These are phyloP conservation scores for Limonius californicus DNA, from an alignment of 1,140 invertebrate genomes.

Conservation along the genomic window DNA sequence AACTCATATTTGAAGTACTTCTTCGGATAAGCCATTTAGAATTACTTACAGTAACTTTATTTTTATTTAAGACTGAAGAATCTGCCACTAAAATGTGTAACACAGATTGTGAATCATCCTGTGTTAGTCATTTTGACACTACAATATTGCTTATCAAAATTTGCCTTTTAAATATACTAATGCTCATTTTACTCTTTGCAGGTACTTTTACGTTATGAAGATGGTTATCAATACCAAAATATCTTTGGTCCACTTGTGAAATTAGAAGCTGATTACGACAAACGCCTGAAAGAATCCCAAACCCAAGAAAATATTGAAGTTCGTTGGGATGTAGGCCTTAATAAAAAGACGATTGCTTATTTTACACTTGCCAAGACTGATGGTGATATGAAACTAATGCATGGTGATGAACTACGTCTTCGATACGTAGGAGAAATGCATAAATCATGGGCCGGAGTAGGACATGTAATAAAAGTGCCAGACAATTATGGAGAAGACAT, in stretches of 20 bases:
- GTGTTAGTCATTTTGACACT: too few relatives aligned
- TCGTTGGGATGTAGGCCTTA: conserved; percentile 96
- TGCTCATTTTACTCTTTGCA: conserved; percentile 6
- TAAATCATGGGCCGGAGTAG: conserved; percentile 92
- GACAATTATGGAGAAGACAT: conserved; percentile 99
- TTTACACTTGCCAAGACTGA: conserved; percentile 97
- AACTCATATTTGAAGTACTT: too few relatives aligned
- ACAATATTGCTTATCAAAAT: too few relatives aligned
- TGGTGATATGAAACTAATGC: conserved; percentile 99
- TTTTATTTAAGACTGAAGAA: too few relatives aligned
- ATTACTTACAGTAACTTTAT: too few relatives aligned
- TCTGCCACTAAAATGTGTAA: too few relatives aligned
- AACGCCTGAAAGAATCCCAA: conserved; percentile 95
- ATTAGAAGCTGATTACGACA: conserved; percentile 98
- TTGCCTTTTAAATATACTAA: too few relatives aligned
- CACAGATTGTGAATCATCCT: too few relatives aligned
- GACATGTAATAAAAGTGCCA: conserved; percentile 97
- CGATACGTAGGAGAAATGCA: conserved; percentile 92
- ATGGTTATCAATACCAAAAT: conserved; percentile 98
- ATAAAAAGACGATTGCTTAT: conserved; percentile 97
- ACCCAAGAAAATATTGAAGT: conserved; percentile 98
- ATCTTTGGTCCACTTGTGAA: conserved; percentile 97
- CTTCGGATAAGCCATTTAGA: too few relatives aligned
- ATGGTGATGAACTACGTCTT: conserved; percentile 94
- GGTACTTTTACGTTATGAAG: conserved; percentile 75